Evolutionary conservation across 2,113 vertebrate genomes (phyloP).

Genomic region (Eurypyga helias): DNA sequence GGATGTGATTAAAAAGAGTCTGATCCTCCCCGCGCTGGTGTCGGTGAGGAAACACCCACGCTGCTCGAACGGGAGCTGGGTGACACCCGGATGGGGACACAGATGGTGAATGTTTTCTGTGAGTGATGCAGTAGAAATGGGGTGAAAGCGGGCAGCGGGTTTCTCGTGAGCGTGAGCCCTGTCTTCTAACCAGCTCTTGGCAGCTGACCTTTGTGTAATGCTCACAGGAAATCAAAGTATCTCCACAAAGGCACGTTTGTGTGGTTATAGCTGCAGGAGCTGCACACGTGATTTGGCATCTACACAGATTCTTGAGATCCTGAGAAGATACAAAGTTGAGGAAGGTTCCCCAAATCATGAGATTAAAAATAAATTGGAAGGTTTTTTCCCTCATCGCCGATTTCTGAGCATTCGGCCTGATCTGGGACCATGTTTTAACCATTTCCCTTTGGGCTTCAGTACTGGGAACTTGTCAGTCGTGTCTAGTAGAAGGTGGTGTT

Average conservation of each 20-base stretch:
- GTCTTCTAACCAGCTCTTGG: background rate
- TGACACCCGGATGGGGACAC: background rate
- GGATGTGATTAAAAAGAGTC: background rate
- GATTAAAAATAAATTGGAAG: background rate
- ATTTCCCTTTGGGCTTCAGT: accelerated
- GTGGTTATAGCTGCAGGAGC: background rate
- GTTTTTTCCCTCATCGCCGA: accelerated
- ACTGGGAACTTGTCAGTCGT: background rate
- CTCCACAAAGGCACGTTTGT: background rate
- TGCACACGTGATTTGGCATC: background rate
- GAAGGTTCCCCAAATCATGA: background rate
- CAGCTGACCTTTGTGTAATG: background rate
- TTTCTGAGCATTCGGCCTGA: background rate
- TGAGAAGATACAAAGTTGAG: background rate
- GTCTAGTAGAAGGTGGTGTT: background rate
- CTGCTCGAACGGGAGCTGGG: background rate
- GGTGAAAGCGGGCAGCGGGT: background rate
- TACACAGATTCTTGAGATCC: background rate
- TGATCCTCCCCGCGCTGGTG: background rate
- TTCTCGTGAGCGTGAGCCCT: background rate
- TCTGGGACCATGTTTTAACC: background rate
- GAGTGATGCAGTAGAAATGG: accelerated
- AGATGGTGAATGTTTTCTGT: background rate
- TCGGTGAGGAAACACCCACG: accelerated
- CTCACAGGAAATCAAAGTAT: background rate